Evolutionary conservation across 1,140 invertebrate species (phyloP).

Genomic region (Dryas iulia): DNA sequence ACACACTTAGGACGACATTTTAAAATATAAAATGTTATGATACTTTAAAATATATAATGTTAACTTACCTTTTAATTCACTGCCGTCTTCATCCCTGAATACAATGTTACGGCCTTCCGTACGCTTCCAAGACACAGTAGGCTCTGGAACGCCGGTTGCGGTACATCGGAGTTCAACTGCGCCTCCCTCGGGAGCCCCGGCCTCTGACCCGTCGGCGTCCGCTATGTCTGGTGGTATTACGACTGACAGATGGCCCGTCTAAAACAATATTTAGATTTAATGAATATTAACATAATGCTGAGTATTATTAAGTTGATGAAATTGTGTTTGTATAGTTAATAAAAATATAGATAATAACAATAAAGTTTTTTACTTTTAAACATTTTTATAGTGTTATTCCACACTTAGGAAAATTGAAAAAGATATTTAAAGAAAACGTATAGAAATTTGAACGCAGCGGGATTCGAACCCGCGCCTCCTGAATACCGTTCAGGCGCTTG

Average conservation of each 20-base stretch:
- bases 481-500: too few species aligned
- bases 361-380: too few species aligned
- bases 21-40: too few species aligned
- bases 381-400: too few species aligned
- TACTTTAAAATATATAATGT: neutral
- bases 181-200: slow-evolving; percentile 84
- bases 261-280: slow-evolving; percentile 36
- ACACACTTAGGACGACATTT: too few species aligned
- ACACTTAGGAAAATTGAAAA: too few species aligned
- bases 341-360: too few species aligned
- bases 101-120: slow-evolving; percentile 88
- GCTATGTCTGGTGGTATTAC: slow-evolving; percentile 92
- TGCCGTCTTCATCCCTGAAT: slow-evolving; percentile 83
- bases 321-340: neutral
- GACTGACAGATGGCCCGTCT: slow-evolving; percentile 91
- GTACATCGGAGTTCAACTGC: slow-evolving; percentile 88
- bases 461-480: too few species aligned
- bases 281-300: neutral
- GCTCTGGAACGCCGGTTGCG: slow-evolving; percentile 90
- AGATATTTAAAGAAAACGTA: too few species aligned
- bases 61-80: slow-evolving; percentile 84
- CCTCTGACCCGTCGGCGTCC: slow-evolving; percentile 82
- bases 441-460: too few species aligned
- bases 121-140: slow-evolving; percentile 88
- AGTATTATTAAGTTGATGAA: neutral